Evolutionary conservation across 2,888 invertebrate species (phyloP).

Genomic region (Athalia rosae): DNA sequence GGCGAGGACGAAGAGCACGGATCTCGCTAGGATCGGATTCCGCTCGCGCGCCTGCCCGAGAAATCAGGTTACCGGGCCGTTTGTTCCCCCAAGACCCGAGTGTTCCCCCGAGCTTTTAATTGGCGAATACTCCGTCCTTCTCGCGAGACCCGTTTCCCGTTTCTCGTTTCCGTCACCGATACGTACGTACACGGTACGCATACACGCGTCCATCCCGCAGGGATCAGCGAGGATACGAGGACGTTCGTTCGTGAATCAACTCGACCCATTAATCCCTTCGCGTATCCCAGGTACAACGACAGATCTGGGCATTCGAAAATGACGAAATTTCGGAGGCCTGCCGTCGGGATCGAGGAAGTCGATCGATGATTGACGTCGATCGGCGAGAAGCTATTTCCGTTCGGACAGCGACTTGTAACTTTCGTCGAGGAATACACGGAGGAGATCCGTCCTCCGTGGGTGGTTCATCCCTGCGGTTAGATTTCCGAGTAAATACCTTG

Average conservation of each 20-base stretch:
- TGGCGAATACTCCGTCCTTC: slow-evolving; percentile 39
- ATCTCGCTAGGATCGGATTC: slow-evolving; percentile 48
- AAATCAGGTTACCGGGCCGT: slow-evolving; percentile 55
- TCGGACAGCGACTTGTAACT: slow-evolving; percentile 35
- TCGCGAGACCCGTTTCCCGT: slow-evolving; percentile 21
- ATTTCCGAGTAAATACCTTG: slow-evolving; percentile 52
- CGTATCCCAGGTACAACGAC: not conserved
- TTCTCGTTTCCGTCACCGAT: slow-evolving; percentile 33
- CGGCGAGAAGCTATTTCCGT: not conserved
- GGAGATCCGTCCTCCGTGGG: slow-evolving; percentile 48
- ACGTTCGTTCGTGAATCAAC: not conserved
- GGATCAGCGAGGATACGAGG: too few relatives aligned
- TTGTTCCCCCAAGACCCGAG: not conserved
- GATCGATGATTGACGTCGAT: slow-evolving; percentile 29
- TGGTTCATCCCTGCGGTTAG: slow-evolving; percentile 42
- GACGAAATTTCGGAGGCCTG: not conserved
- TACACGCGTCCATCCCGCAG: slow-evolving; percentile 5
- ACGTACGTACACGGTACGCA: not conserved
- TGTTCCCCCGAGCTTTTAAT: slow-evolving; percentile 32
- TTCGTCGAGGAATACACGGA: slow-evolving; percentile 27
- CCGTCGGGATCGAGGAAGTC: not conserved
- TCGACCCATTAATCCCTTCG: not conserved
- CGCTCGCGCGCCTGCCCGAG: slow-evolving; percentile 43
- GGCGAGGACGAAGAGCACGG: slow-evolving; percentile 19
- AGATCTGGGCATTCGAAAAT: not conserved